phyloP scores from a whole-genome alignment of 2,888 invertebrate genomes.

The Drosophila anomalipes region DNA sequence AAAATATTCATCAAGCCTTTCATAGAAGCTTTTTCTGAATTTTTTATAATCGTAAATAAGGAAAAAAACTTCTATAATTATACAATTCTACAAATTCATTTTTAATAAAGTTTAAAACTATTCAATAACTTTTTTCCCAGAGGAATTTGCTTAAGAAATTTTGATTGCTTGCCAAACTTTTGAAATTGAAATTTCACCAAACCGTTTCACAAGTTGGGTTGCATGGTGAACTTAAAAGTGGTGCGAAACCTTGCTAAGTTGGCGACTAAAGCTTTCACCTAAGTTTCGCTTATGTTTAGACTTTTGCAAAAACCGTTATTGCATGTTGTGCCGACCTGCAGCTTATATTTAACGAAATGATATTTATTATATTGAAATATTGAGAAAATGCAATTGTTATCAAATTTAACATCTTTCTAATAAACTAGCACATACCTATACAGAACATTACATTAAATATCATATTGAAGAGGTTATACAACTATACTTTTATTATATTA shows the following conservation, averaged over 20 bases:
- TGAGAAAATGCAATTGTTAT: neutral
- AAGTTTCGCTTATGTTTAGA: neutral
- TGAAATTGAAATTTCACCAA: conserved; percentile 3
- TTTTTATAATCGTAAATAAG: neutral
- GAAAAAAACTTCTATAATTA: neutral
- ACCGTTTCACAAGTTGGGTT: neutral
- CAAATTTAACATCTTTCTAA: neutral
- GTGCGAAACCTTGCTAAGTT: conserved; percentile 39
- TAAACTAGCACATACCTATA: neutral
- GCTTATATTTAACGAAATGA: neutral
- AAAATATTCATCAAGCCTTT: neutral
- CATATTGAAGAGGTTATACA: neutral
- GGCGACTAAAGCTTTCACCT: neutral
- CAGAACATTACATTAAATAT: neutral
- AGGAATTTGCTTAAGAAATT: neutral
- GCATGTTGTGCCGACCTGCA: neutral
- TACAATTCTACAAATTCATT: neutral
- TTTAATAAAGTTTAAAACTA: neutral
- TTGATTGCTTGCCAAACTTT: neutral
- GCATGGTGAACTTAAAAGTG: conserved; percentile 41
- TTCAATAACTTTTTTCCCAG: neutral
- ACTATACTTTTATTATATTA: neutral
- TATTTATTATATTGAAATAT: neutral
- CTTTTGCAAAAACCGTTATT: neutral
- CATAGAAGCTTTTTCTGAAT: neutral